Evolutionary conservation across 1,140 invertebrate genomes (phyloP).

Genomic region (Dryas iulia): DNA sequence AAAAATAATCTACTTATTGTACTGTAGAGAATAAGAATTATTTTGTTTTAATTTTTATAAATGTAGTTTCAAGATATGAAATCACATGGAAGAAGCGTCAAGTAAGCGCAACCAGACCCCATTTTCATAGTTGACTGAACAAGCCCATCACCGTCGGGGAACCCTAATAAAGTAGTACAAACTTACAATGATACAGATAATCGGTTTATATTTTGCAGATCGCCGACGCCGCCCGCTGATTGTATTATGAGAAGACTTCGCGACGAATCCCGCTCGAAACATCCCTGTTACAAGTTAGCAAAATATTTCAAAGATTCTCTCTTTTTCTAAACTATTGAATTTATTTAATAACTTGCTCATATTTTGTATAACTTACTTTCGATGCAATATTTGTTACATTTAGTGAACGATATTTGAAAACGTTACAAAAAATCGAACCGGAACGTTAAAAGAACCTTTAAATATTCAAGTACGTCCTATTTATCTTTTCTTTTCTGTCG

Average conservation of each 20-base stretch:
- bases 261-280: neutral
- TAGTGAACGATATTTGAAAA: neutral
- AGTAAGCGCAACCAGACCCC: too few relatives aligned
- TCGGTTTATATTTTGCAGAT: neutral
- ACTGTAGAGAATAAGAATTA: too few relatives aligned
- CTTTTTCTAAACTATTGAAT: neutral
- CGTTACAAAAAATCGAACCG: too few relatives aligned
- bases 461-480: too few relatives aligned
- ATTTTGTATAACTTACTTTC: neutral
- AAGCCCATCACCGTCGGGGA: neutral
- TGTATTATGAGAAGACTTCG: neutral
- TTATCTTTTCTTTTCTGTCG: too few relatives aligned
- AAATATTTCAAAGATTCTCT: neutral
- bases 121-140: too few relatives aligned
- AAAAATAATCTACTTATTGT: too few relatives aligned
- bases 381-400: neutral
- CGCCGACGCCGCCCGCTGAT: neutral
- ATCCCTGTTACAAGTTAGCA: too few relatives aligned
- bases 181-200: neutral
- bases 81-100: too few relatives aligned
- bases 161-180: neutral
- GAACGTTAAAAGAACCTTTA: too few relatives aligned
- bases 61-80: too few relatives aligned
- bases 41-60: too few relatives aligned
- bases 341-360: neutral